These are phyloP conservation scores for Trachelus iudaicus DNA, from an alignment of 2,888 invertebrate species.

Conservation along the genomic window DNA sequence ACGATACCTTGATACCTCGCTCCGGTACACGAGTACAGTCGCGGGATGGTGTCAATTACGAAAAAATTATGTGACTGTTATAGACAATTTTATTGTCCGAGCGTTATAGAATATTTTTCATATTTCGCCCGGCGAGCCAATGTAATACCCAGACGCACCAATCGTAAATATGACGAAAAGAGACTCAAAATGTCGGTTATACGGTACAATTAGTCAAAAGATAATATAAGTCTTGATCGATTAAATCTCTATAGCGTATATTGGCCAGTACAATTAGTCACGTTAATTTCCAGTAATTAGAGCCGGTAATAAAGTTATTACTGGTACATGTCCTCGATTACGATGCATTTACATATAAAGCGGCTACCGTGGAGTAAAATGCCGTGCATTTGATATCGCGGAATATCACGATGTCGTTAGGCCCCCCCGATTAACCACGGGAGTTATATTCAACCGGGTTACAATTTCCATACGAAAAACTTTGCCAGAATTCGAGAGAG, in stretches of 20 bases:
- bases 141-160: no score
- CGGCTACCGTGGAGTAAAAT: constrained; percentile 33
- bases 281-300: constrained; percentile 56
- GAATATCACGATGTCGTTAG: neutral
- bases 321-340: constrained; percentile 54
- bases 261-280: constrained; percentile 42
- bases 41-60: neutral
- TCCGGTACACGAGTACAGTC: neutral
- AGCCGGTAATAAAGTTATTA: constrained; percentile 56
- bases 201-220: neutral
- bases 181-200: neutral
- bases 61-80: neutral
- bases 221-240: constrained; percentile 30
- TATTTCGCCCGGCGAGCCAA: neutral
- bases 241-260: constrained; percentile 48
- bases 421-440: neutral
- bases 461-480: neutral
- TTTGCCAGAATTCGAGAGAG: neutral
- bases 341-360: constrained; percentile 54
- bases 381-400: neutral
- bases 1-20: neutral
- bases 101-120: neutral
- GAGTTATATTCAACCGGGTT: neutral
- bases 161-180: neutral
- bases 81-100: neutral